Evolutionary conservation across 2,888 invertebrate genomes (phyloP).

Genomic region (Andrena marginata): DNA sequence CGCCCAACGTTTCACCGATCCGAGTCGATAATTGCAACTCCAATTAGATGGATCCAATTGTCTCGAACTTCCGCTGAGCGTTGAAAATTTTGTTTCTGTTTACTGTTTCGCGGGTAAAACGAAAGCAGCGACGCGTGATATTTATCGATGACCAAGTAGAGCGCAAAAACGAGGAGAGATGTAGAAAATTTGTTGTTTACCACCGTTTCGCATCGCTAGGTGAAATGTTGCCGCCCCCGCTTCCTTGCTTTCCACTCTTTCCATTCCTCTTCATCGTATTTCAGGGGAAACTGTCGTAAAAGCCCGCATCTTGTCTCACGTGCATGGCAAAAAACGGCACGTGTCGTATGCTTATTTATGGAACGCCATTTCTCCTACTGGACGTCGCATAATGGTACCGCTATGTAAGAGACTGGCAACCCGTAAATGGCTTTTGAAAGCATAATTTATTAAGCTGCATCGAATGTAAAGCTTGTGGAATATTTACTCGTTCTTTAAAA

Average conservation of each 20-base stretch:
- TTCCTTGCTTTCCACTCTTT: slow-evolving; percentile 39
- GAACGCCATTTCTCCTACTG: slow-evolving; percentile 7
- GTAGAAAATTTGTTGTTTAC: slow-evolving; percentile 71
- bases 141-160: slow-evolving; percentile 71
- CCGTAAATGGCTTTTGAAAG: background rate
- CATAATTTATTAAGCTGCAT: background rate
- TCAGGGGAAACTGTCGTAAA: slow-evolving; percentile 49
- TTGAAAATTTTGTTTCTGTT: slow-evolving; percentile 35
- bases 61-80: background rate
- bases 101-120: slow-evolving; percentile 19
- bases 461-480: background rate
- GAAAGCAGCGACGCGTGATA: slow-evolving; percentile 42
- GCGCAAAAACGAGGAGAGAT: slow-evolving; percentile 65
- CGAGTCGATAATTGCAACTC: slow-evolving; percentile 1
- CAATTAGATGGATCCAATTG: slow-evolving; percentile 1
- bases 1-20: background rate
- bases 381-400: background rate
- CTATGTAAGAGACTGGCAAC: background rate
- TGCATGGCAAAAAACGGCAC: slow-evolving; percentile 30
- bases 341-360: slow-evolving; percentile 54
- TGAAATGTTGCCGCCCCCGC: slow-evolving; percentile 66
- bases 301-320: slow-evolving; percentile 35
- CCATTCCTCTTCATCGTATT: slow-evolving; percentile 58
- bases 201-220: slow-evolving; percentile 55
- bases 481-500: background rate